Evolutionary conservation across 2,888 invertebrate genomes (phyloP), one percentile per base, ranked within the genome.

Genomic region (Danaus chrysippus): DNA sequence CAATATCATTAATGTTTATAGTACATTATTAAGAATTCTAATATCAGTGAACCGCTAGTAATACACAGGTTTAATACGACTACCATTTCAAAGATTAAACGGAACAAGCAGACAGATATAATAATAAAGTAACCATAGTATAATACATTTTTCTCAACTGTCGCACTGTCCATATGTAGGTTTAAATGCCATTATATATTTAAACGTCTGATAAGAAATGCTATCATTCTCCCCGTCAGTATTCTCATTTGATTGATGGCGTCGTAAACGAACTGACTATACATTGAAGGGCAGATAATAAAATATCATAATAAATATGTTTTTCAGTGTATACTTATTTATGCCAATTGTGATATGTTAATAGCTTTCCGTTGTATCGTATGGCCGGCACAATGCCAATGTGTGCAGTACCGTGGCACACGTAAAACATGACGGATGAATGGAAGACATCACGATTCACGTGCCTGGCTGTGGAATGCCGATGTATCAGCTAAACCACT

Each of bases 351-450:
- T 42, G 59, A 61, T 62, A 65, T 70, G 65, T 41, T 54, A 57
- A 42, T 78, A 78, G 81, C 71, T 73, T 74, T 77, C 76, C 73
- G 76, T 76, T 77, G 76, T 77, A 79, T 75, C 72, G 74, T 73
- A 72, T 81, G 82, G 86, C 83, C 84, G 89, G 89, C 90, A 85
- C 72, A 59, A 75, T 87, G 89, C 90, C 89, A 89, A 83, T 75
- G 76, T 75, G 75, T 73, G 76, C 77, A 74, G 74, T 76, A 73
- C 72, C 74, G 80, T 71, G 73, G 75, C 78, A 73, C 81, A 79
- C 86, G 82, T 84, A 82, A 75, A 77, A 81, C 78, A 81, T 86
- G 84, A 85, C 83, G 80, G 78, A 83, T 88, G 87, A 87, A 87
- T 86, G 88, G 82, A 76, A 79, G 73, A 76, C 77, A 80, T 81